These are phyloP conservation scores for Balaenoptera acutorostrata DNA, from an alignment of 2,113 vertebrate genomes.

Conservation along the genomic window DNA sequence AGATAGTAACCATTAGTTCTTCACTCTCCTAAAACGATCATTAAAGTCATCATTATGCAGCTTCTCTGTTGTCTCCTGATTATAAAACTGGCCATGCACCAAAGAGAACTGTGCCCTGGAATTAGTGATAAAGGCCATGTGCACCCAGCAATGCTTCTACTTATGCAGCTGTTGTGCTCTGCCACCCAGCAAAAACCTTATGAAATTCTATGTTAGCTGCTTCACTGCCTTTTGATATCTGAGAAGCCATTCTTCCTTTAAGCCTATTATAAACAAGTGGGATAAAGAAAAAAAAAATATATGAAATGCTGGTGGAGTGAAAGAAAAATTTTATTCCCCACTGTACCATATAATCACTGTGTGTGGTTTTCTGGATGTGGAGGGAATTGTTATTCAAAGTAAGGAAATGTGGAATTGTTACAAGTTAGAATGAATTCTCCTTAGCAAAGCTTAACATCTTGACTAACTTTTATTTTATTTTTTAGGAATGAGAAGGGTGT, in stretches of 20 bases:
- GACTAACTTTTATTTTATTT: not conserved
- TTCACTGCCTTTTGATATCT: not conserved
- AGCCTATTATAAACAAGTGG: constrained; percentile 17
- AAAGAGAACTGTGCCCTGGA: not conserved
- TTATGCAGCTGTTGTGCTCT: not conserved
- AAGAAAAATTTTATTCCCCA: not conserved
- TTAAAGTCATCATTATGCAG: not conserved
- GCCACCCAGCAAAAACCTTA: not conserved
- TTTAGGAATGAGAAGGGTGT: not conserved
- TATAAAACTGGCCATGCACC: not conserved
- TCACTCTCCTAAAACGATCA: not conserved
- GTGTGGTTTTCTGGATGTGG: not conserved
- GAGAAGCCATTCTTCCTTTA: constrained; percentile 33
- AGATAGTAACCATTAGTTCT: not conserved
- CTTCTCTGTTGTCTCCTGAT: not conserved
- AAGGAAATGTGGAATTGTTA: not conserved
- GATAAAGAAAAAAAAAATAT: not conserved
- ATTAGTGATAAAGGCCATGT: not conserved
- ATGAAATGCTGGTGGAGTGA: not conserved
- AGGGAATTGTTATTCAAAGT: not conserved
- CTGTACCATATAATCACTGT: not conserved
- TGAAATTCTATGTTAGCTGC: constrained; percentile 18
- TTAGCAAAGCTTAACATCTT: not conserved
- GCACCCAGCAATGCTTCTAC: not conserved
- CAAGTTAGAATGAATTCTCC: not conserved